Conservation (phyloP, 2,888 invertebrate species). For the Drosophila neotestacea region DNA sequence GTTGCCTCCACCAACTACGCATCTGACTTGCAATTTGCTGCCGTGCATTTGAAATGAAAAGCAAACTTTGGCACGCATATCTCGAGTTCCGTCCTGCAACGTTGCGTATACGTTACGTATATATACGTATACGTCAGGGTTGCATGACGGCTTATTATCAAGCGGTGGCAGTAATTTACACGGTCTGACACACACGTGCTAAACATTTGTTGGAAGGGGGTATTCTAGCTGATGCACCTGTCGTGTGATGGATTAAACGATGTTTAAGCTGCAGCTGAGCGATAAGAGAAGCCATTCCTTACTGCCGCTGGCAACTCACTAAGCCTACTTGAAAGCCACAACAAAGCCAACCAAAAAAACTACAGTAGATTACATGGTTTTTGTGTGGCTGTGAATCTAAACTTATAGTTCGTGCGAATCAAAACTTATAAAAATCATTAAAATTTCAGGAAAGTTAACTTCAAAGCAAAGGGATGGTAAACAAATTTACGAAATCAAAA, state of each 20-base stretch:
- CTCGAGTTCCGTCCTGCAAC: constrained; percentile 16
- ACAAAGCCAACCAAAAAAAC: neutral
- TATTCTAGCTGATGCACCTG: constrained; percentile 57
- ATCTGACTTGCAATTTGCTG: constrained; percentile 52
- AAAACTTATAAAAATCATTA: neutral
- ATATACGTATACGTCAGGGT: constrained; percentile 41
- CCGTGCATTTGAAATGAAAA: constrained; percentile 46
- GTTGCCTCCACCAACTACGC: constrained; percentile 8
- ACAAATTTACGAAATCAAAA: neutral
- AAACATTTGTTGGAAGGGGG: constrained; percentile 3
- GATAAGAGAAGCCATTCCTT: constrained; percentile 58
- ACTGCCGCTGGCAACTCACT: constrained; percentile 15
- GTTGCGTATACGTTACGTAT: constrained; percentile 41
- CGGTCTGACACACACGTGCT: constrained; percentile 45
- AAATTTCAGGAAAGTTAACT: neutral
- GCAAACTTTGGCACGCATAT: constrained; percentile 35
- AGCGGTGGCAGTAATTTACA: constrained; percentile 65
- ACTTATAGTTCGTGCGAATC: neutral
- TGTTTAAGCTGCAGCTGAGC: constrained; percentile 69
- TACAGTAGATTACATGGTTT: neutral
- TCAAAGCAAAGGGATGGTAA: neutral
- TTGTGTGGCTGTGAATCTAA: neutral
- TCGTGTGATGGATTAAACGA: constrained; percentile 74
- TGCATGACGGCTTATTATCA: constrained; percentile 73
- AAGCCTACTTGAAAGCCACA: constrained; percentile 17